phyloP scores from a whole-genome alignment of 2,888 invertebrate genomes.

The Melikaiella ostensackeni region DNA sequence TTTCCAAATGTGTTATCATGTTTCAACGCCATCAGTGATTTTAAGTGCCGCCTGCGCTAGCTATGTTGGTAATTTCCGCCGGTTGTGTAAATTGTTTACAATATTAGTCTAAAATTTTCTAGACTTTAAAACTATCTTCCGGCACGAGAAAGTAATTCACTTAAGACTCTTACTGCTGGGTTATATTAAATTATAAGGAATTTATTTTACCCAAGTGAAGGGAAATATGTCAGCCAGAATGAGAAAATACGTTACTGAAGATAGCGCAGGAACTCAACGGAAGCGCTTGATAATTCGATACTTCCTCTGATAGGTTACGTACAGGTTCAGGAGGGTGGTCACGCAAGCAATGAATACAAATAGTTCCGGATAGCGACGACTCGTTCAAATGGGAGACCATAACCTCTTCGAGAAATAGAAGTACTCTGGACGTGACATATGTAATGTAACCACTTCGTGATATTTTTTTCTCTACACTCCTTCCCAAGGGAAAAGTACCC shows the following conservation, averaged over 20 bases:
- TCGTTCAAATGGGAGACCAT: conserved; percentile 12
- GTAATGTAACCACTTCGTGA: not conserved
- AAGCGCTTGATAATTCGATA: conserved; percentile 19
- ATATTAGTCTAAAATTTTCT: not conserved
- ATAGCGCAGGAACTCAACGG: conserved; percentile 12
- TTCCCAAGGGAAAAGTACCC: no score
- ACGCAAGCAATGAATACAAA: conserved; percentile 34
- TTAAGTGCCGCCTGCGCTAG: no score
- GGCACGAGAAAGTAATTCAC: not conserved
- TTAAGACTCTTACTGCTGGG: not conserved
- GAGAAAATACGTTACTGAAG: not conserved
- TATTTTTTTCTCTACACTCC: not conserved
- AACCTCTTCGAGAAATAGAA: conserved; percentile 6
- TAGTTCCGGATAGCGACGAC: not conserved
- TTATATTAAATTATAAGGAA: conserved; percentile 9
- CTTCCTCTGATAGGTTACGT: conserved; percentile 24
- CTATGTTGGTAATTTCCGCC: no score
- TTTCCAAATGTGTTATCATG: no score
- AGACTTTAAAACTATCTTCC: not conserved
- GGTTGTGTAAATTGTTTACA: no score
- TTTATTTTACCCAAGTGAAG: conserved; percentile 1
- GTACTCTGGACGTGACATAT: conserved; percentile 1
- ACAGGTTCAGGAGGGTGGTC: conserved; percentile 18
- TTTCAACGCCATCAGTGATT: no score
- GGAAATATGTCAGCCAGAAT: not conserved